Evolutionary conservation across 2,113 vertebrate species (phyloP), one percentile per base, ranked within the genome.

Genomic region (Misgurnus mizolepis): DNA sequence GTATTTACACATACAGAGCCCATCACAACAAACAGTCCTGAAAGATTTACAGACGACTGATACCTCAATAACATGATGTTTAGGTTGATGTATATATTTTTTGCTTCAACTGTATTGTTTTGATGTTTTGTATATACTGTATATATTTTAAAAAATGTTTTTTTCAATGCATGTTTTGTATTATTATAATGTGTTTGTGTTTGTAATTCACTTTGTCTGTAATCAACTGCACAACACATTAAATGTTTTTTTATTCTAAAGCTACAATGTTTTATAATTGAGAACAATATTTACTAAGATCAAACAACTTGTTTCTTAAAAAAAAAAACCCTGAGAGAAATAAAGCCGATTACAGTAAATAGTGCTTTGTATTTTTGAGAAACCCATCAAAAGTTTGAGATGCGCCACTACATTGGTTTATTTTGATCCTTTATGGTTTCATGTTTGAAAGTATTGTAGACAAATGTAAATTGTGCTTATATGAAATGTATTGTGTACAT

Each of bases 1-100:
- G 93, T 96, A 75, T 98, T 95, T 62, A 90, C 94, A 69, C 93
- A 95, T 74, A 93, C 94, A 3, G 92, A 87, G 43, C 89, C 89
- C 67, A 94, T 89, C 70, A 83, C 93, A 81, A 88, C 90, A 4
- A 70, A 81, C 22, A 79, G 82, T 83, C 65, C 79, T 4, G 67
- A 10, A 3, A 55, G 61, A 70, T 56, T 77, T 15, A 81, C 70
- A 60, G 61, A 72, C 34, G 65, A 58, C 74, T 84, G 74, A 67
- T 45, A 76, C 85, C 79, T 86, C 86, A 82, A 75, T 58, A n/a
- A 0, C 45, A 47, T 4, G 0, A 7, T 47, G 45, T 47, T 47
- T 8, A 10, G 7, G 18, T 39, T 50, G 12, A 11, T 70, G 47
- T 53, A 70, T 12, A 69, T 34, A 53, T 22, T 58, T 58, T n/a